Conservation (phyloP, 2,888 invertebrate species). For the Plebejus anna region DNA sequence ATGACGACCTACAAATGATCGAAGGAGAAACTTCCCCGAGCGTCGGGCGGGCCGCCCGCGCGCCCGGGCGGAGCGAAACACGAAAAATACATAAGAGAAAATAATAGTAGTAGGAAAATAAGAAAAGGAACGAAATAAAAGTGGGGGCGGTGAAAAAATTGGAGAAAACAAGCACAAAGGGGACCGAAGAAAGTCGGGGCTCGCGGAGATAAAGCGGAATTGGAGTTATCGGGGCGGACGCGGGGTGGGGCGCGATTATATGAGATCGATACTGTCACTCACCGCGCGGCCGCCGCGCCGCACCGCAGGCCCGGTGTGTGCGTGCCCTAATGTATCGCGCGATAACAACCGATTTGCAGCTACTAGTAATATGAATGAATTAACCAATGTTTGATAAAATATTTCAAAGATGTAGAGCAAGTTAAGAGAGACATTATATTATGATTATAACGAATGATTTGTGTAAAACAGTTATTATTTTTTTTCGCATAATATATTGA, state of each 20-base stretch:
- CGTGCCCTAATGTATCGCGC: neutral
- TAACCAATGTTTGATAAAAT: neutral
- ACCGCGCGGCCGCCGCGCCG: conserved; percentile 42
- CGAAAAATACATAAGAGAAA: conserved; percentile 76
- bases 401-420: too few relatives aligned
- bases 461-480: too few relatives aligned
- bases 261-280: conserved; percentile 77
- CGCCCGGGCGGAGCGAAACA: conserved; percentile 64
- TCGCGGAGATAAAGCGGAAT: conserved; percentile 77
- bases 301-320: conserved; percentile 35
- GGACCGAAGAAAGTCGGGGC: conserved; percentile 69
- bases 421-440: too few relatives aligned
- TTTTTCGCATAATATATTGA: too few relatives aligned
- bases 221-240: conserved; percentile 76
- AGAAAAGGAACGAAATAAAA: conserved; percentile 69
- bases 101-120: conserved; percentile 75
- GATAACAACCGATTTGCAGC: neutral
- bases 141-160: conserved; percentile 71
- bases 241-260: conserved; percentile 70
- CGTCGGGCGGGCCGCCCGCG: conserved; percentile 47
- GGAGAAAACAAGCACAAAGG: conserved; percentile 77
- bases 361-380: neutral
- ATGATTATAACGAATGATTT: too few relatives aligned
- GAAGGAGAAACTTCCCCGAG: conserved; percentile 61
- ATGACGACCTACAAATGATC: conserved; percentile 73